Evolutionary conservation across 1,140 invertebrate genomes (phyloP), one percentile per base, ranked within the genome.

Genomic region (Drosophila fuyamai): DNA sequence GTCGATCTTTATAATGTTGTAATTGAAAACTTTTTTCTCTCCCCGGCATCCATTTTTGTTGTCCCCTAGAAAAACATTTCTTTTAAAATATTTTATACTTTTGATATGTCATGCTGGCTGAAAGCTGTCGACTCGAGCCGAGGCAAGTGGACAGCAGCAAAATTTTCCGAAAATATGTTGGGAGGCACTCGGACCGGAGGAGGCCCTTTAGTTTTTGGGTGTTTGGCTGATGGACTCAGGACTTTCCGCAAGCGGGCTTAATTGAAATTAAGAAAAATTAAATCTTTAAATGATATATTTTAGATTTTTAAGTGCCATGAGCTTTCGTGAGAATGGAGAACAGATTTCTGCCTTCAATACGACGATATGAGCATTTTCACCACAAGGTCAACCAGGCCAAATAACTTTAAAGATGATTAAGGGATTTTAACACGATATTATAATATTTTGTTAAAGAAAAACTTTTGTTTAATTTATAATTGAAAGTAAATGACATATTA

Each of bases 1-100:
- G 89, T 91, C 89, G 84, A 91, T 91, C 89, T 91, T 91, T 89
- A 91, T 91, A 91, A 91, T 91, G 84, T 85, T 89, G 89, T 91
- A 91, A 91, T 91, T 91, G 89, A 91, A 91, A 91, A 91, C 81
- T 88, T 88, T 85, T 86, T 89, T 61, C 77, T 55, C 65, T 41
- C 36, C 27, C 71, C 27, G 47, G 36, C 27, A 23, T 35, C n/a
- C 73, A 18, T 35, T 58, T 38, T 70, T 58, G 68, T 58, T 72
- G 44, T 50, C 46, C 46, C 46, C 54, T 51, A 73, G 55, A 73
- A 74, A 77, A 80, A 75, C 83, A 82, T 79, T 86, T 86, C 83
- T 88, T 86, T 86, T 88, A 88, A 86, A 86, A 86, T 88, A 88
- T 86, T 82, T 88, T 72, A 79, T 88, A 86, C 82, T 86, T 88